Evolutionary conservation across 2,888 invertebrate genomes (phyloP), one percentile per base, ranked within the genome.

Genomic region (Nymphalis c-album): DNA sequence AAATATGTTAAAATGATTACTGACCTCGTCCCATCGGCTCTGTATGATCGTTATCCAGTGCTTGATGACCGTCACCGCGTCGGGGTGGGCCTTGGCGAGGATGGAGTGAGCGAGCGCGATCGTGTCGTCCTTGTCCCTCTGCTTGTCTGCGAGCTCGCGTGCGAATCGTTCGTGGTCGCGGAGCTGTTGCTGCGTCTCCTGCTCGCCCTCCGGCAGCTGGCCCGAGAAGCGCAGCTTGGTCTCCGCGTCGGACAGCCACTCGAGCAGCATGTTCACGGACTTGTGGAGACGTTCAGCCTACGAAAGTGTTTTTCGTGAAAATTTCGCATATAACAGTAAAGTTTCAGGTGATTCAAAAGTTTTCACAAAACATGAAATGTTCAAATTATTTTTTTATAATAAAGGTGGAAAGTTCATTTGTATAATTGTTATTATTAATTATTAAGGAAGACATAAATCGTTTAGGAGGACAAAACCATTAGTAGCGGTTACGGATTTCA

Each of bases 21-120:
- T 80, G 13, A 98, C 96, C 94, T 98, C 98, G 78, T 98, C 98
- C 99, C 99, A 99, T 74, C 98, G 93, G 26, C 98, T 96, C 82
- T 98, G 97, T 71, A 99, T 97, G 72, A 99, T 98, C 46, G 98
- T 98, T 74, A 99, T 96, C 99, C 99, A 99, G 90, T 99, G 98
- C 84, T 98, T 98, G 83, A 99, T 97, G n/a, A 99, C 97, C 20
- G 96, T 95, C n/a, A 98, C 96, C 0, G 98, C 98, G 82, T 99
- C 98, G 0, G 98, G 98, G 90, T 99, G 99, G n/a, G 98, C 97
- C 83, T 97, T 97, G 74, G 95, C 94, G 67, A 99, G 94, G 76
- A 99, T 98, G 48, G 95, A 94, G 80, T 97, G 96, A 0, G 99
- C 99, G 64, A 98, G 94, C 35, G 95, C 93, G 68, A 99, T 94